These are phyloP conservation scores for Nannospalax galili DNA, from an alignment of 2,113 vertebrate species.

Conservation along the genomic window DNA sequence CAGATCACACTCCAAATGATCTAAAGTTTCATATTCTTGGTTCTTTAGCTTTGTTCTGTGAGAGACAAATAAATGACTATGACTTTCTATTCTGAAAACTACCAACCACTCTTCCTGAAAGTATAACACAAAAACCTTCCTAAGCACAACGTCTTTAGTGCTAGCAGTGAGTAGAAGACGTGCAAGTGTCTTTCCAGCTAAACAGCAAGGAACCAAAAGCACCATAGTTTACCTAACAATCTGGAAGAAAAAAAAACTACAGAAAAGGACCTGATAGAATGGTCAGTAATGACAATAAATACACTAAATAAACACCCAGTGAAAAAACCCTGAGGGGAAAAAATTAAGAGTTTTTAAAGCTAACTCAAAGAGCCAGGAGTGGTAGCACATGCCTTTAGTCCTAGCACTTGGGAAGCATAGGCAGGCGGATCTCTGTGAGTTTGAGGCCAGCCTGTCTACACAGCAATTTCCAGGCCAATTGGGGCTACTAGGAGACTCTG, in stretches of 20 bases:
- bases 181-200: not conserved
- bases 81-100: constrained; percentile 33
- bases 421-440: too few relatives aligned
- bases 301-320: constrained; percentile 9
- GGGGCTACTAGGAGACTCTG: too few relatives aligned
- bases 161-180: not conserved
- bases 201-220: constrained; percentile 18
- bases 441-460: too few relatives aligned
- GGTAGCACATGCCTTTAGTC: too few relatives aligned
- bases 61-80: constrained; percentile 66
- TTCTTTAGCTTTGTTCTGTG: constrained; percentile 96
- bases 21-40: constrained; percentile 96
- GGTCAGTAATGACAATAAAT: constrained; percentile 24
- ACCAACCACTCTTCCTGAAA: constrained; percentile 49
- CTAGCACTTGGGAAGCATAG: too few relatives aligned
- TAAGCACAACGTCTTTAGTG: not conserved
- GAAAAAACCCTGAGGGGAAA: not conserved
- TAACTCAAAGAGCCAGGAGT: too few relatives aligned
- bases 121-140: constrained; percentile 27
- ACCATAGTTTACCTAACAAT: constrained; percentile 53
- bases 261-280: not conserved
- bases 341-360: constrained; percentile 28
- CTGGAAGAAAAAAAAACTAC: not conserved
- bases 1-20: constrained; percentile 95
- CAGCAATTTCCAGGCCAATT: too few relatives aligned